Percentiles rank a stretch among this genome's conserved stretches.
phyloP scores from a whole-genome alignment of 2,113 vertebrate genomes.

The Catharus minimus region DNA sequence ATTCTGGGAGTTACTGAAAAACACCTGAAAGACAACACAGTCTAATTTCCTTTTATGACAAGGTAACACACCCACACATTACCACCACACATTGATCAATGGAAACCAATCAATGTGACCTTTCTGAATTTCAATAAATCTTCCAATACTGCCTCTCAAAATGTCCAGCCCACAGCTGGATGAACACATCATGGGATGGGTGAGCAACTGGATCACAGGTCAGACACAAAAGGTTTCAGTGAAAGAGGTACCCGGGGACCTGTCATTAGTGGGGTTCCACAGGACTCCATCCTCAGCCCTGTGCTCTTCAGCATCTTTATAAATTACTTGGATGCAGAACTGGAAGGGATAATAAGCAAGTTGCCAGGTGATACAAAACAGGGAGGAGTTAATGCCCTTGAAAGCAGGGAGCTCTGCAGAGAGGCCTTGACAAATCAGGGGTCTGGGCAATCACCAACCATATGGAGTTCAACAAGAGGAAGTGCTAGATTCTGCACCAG shows the following conservation, averaged over 20 bases:
- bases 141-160: neutral
- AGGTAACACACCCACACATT: neutral
- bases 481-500: rapidly evolving
- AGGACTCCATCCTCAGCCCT: rapidly evolving
- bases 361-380: neutral
- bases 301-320: neutral
- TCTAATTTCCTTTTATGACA: neutral
- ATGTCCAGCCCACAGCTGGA: neutral
- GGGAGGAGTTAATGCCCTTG: rapidly evolving
- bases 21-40: neutral
- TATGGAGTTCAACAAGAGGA: rapidly evolving
- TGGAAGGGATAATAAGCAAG: neutral
- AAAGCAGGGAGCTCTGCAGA: neutral
- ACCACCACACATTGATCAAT: neutral
- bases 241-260: neutral
- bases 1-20: neutral
- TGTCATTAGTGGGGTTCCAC: neutral
- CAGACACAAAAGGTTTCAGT: neutral
- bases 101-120: neutral
- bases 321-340: rapidly evolving
- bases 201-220: rapidly evolving
- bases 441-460: neutral
- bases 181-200: no score
- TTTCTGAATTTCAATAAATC: neutral
- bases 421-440: neutral